Base-by-base conservation (phyloP, 2,888 invertebrate species). In the Eupsilia transversa region DNA sequence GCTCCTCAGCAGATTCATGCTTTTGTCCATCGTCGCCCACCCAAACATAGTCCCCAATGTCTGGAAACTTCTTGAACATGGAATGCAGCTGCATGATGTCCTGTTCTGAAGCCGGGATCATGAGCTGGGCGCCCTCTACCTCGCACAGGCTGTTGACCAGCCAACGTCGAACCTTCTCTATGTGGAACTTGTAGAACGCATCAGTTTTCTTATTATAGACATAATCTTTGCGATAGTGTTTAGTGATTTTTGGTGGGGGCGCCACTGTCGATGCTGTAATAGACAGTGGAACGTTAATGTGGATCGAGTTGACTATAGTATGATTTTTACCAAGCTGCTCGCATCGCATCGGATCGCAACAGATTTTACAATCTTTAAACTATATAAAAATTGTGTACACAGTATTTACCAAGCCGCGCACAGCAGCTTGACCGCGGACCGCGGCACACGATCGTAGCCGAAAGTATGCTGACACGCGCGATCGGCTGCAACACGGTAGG, bases 161-260 rank as follows among this genome's bases (percentile, higher is more conserved):
- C 30, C 23, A 33, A 0, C 38, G 49, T 0, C 35, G 27, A 0
- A 60, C 76, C 0, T 64, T 46, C 60, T 94, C 94, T 0, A 90
- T 88, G 74, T 95, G 95, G 0, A 95, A 84, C 77, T 95, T 95
- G 87, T 95, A 95, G 85, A 93, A 95, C 0, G 94, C 91, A 72
- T 93, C 89, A 0, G 93, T 89, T 52, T 86, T 88, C 1, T 57
- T 61, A 67, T 93, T 93, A 83, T 94, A 95, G 3, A 80, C 89
- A 68, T 95, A 95, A 79, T 95, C 95, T 0, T 75, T 65, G 0
- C 95, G 91, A 72, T 92, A 95, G 0, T 79, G 82, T 72, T 91
- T 93, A 1, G 80, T 82, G 14, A 56, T 56, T 12, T 74, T 43
- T 3, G 85, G 84, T 49, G 86, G 78, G 6, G 82, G 70, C 9